phyloP scores from a whole-genome alignment of 2,888 invertebrate species.

The Drosophila phalerata region DNA sequence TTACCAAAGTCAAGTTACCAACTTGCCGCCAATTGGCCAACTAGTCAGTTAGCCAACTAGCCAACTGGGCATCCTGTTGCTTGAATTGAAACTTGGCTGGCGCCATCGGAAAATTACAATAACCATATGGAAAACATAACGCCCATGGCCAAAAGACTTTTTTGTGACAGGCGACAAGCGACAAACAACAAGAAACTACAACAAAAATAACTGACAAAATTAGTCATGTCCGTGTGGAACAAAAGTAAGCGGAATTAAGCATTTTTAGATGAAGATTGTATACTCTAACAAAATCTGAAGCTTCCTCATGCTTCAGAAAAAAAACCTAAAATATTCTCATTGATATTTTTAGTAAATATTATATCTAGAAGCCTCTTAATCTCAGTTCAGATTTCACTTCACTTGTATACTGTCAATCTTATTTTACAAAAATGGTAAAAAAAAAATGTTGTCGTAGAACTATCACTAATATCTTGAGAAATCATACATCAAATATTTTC shows the following conservation, averaged over 20 bases:
- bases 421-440: no score
- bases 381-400: no score
- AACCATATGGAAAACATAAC: constrained; percentile 59
- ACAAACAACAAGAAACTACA: constrained; percentile 25
- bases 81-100: constrained; percentile 35
- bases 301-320: background rate
- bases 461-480: no score
- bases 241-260: constrained; percentile 9
- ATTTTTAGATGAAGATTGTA: background rate
- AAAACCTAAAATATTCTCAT: background rate
- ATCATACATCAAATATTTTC: no score
- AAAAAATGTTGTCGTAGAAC: no score
- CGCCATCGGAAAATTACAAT: constrained; percentile 70
- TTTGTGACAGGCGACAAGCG: constrained; percentile 33
- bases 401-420: no score
- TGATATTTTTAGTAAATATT: background rate
- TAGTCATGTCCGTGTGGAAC: constrained; percentile 59
- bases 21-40: constrained; percentile 1
- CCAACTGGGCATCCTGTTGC: constrained; percentile 44
- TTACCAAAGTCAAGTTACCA: constrained; percentile 17
- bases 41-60: background rate
- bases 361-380: no score
- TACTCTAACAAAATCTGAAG: constrained; percentile 2
- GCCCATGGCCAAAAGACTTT: constrained; percentile 51
- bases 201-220: constrained; percentile 60